These are phyloP conservation scores for Lutjanus erythropterus DNA, from an alignment of 2,113 vertebrate genomes.

Conservation along the genomic window DNA sequence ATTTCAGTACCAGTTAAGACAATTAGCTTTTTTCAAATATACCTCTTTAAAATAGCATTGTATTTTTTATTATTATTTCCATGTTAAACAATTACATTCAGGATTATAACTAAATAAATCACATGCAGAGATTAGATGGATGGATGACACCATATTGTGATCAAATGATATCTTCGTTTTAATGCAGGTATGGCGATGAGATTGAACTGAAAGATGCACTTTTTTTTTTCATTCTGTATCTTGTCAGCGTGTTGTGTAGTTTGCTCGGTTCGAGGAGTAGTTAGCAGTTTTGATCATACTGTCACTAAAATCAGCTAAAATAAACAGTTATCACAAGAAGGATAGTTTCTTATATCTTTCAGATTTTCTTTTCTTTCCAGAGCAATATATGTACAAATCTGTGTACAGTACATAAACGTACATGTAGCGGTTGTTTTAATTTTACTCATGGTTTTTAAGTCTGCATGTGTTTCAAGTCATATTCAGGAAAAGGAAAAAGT, in stretches of 20 bases:
- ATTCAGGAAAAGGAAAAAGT: slow-evolving; percentile 77
- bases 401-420: slow-evolving; percentile 49
- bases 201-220: slow-evolving; percentile 62
- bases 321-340: slow-evolving; percentile 53
- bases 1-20: slow-evolving; percentile 89
- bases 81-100: slow-evolving; percentile 92
- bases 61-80: slow-evolving; percentile 81
- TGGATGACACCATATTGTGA: slow-evolving; percentile 80
- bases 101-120: slow-evolving; percentile 88
- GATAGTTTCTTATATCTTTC: slow-evolving; percentile 31
- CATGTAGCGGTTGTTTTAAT: slow-evolving; percentile 43
- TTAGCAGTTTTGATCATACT: slow-evolving; percentile 34
- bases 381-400: slow-evolving; percentile 60
- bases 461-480: slow-evolving; percentile 83
- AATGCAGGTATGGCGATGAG: slow-evolving; percentile 53
- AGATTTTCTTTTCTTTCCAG: slow-evolving; percentile 42
- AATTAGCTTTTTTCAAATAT: slow-evolving; percentile 86
- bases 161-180: slow-evolving; percentile 61
- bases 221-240: slow-evolving; percentile 56
- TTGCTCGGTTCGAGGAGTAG: slow-evolving; percentile 13
- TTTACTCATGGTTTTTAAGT: slow-evolving; percentile 58
- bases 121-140: slow-evolving; percentile 94
- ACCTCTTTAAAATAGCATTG: slow-evolving; percentile 84
- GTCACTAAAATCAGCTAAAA: slow-evolving; percentile 66
- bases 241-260: slow-evolving; percentile 51